Evolutionary conservation across 1,140 invertebrate species (phyloP).

Genomic region (Lordiphosa clarofinis): DNA sequence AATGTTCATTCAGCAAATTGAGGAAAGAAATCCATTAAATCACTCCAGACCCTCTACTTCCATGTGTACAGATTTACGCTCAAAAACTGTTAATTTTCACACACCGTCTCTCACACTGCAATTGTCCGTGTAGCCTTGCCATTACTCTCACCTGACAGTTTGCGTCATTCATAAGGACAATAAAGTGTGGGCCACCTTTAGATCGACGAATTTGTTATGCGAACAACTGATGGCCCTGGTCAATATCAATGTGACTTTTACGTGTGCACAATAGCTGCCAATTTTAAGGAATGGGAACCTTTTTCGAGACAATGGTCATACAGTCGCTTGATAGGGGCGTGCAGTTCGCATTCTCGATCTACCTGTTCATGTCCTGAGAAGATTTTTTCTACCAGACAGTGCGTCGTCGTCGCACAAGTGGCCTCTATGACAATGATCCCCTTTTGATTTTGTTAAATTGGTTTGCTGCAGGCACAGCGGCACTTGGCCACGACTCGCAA

Average conservation of each 20-base stretch:
- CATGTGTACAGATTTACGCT: background rate
- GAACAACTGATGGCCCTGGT: slow-evolving; percentile 29
- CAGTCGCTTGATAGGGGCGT: slow-evolving; percentile 77
- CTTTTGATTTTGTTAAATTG: slow-evolving; percentile 34
- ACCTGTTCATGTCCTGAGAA: slow-evolving; percentile 62
- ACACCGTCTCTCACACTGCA: slow-evolving; percentile 54
- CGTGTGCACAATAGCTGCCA: slow-evolving; percentile 48
- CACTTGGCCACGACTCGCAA: background rate
- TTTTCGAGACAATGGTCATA: slow-evolving; percentile 52
- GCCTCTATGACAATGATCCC: slow-evolving; percentile 47
- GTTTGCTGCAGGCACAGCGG: slow-evolving; percentile 37
- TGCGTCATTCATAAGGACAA: slow-evolving; percentile 72
- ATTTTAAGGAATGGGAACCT: slow-evolving; percentile 39
- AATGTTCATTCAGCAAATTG: slow-evolving; percentile 45
- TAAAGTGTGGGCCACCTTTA: slow-evolving; percentile 43
- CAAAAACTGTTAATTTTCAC: slow-evolving; percentile 1
- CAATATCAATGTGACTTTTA: slow-evolving; percentile 60
- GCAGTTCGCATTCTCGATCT: slow-evolving; percentile 55
- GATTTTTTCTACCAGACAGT: slow-evolving; percentile 60
- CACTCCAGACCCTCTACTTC: slow-evolving; percentile 5
- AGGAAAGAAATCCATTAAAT: slow-evolving; percentile 15
- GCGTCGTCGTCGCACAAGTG: slow-evolving; percentile 64
- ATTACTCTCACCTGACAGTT: slow-evolving; percentile 65
- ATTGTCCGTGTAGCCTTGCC: slow-evolving; percentile 55
- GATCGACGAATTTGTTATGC: slow-evolving; percentile 62